Percentiles rank a stretch among this genome's conserved stretches.
These are phyloP conservation scores for Sitodiplosis mosellana DNA, from an alignment of 1,140 invertebrate genomes.

Conservation along the genomic window DNA sequence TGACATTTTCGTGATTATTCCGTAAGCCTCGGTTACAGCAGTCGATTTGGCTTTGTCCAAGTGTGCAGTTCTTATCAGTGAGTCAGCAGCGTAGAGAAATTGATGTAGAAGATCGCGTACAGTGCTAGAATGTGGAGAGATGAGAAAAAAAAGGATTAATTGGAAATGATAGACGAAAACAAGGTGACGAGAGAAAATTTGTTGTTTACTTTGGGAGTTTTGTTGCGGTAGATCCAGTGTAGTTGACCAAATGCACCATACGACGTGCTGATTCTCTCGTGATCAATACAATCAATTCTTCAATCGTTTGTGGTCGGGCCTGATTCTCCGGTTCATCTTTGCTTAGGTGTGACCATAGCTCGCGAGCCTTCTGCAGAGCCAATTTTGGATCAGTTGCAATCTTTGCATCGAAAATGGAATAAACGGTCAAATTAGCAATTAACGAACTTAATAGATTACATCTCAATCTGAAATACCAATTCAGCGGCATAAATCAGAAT, in stretches of 20 bases:
- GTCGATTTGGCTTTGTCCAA: too few relatives aligned
- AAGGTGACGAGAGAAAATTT: too few relatives aligned
- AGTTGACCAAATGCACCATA: conserved; percentile 57
- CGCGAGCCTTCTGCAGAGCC: conserved; percentile 50
- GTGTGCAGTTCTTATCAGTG: too few relatives aligned
- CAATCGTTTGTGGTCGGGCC: conserved; percentile 50
- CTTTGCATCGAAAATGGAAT: conserved; percentile 22
- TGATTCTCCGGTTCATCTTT: conserved; percentile 66
- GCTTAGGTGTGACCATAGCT: conserved; percentile 47
- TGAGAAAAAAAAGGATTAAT: too few relatives aligned
- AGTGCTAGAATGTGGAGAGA: too few relatives aligned
- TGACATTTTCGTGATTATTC: too few relatives aligned
- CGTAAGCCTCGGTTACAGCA: too few relatives aligned
- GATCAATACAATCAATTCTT: conserved; percentile 52
- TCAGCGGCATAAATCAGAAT: conserved; percentile 54
- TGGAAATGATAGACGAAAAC: too few relatives aligned
- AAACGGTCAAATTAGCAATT: neutral
- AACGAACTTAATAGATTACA: neutral
- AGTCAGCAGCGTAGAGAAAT: too few relatives aligned
- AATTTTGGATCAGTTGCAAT: conserved; percentile 54
- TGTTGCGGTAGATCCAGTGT: too few relatives aligned
- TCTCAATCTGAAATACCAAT: conserved; percentile 35
- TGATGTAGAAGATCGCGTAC: too few relatives aligned
- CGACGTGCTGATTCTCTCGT: conserved; percentile 51
- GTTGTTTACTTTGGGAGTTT: too few relatives aligned